phyloP scores from a whole-genome alignment of 2,888 invertebrate genomes.

The Calephelis perditalis region DNA sequence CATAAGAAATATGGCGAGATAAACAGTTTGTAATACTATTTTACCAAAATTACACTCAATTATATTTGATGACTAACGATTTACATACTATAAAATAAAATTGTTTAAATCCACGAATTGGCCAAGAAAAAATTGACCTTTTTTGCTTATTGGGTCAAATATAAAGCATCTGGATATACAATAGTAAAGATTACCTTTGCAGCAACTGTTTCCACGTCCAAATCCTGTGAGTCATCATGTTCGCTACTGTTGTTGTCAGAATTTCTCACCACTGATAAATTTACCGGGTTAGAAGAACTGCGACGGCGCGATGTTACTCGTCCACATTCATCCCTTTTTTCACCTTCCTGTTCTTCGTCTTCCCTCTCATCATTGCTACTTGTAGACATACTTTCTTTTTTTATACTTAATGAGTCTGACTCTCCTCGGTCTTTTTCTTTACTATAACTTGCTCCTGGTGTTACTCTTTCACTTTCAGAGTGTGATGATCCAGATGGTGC shows the following conservation, averaged over 20 bases:
- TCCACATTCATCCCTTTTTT: conserved; percentile 71
- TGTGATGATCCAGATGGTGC: conserved; percentile 71
- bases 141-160: too few species aligned
- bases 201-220: conserved; percentile 74
- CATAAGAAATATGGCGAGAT: too few species aligned
- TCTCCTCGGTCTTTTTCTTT: conserved; percentile 65
- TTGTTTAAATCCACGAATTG: too few species aligned
- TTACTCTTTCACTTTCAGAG: conserved; percentile 69
- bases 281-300: conserved; percentile 90
- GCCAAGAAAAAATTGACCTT: too few species aligned
- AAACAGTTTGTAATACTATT: too few species aligned
- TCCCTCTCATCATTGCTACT: conserved; percentile 74
- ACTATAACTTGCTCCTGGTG: conserved; percentile 68
- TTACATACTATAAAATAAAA: too few species aligned
- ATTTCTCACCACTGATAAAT: conserved; percentile 81
- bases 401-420: conserved; percentile 66
- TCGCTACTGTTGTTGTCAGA: conserved; percentile 79
- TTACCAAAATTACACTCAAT: too few species aligned
- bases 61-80: too few species aligned
- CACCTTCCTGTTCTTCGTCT: conserved; percentile 69
- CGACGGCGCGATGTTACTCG: conserved; percentile 79
- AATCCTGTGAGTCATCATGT: conserved; percentile 73
- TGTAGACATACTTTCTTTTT: conserved; percentile 73
- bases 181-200: conserved; percentile 54
- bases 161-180: too few species aligned